A percentile compares a stretch with the other conserved stretches of the same genome.
Conservation (phyloP, 2,888 invertebrate species). For the Drosophila vallismaia region DNA sequence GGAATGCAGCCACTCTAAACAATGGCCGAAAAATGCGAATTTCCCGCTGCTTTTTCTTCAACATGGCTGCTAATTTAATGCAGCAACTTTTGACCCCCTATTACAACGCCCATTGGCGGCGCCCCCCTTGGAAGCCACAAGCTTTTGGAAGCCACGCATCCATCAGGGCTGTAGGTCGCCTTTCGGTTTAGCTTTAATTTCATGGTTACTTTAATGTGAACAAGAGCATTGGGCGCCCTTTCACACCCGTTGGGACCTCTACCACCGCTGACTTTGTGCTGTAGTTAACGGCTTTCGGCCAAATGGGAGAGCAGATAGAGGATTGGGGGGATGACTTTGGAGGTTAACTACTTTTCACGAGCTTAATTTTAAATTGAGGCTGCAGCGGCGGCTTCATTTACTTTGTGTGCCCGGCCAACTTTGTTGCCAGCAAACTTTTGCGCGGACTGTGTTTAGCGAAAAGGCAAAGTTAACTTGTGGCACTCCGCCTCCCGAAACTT, state of each 20-base stretch:
- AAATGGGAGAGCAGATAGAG: not conserved
- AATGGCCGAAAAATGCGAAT: constrained; percentile 47
- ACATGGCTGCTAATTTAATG: constrained; percentile 73
- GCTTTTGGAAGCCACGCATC: constrained; percentile 26
- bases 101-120: not conserved
- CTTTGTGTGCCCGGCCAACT: constrained; percentile 71
- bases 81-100: constrained; percentile 50
- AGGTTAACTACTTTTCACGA: constrained; percentile 78
- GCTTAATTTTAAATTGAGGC: constrained; percentile 77
- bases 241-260: constrained; percentile 4
- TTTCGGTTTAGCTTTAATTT: constrained; percentile 80
- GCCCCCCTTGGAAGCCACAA: constrained; percentile 5
- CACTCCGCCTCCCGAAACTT: not conserved
- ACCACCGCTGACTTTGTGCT: constrained; percentile 68
- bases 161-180: constrained; percentile 55
- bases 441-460: constrained; percentile 71
- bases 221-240: constrained; percentile 45
- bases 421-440: constrained; percentile 70
- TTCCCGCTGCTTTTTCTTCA: constrained; percentile 65
- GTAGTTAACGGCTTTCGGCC: constrained; percentile 72
- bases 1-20: not conserved
- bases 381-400: constrained; percentile 72
- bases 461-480: constrained; percentile 46
- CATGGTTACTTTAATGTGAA: constrained; percentile 82
- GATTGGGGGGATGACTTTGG: constrained; percentile 45